Conservation (phyloP, 2,888 invertebrate species). For the Galerucella nymphaeae region DNA sequence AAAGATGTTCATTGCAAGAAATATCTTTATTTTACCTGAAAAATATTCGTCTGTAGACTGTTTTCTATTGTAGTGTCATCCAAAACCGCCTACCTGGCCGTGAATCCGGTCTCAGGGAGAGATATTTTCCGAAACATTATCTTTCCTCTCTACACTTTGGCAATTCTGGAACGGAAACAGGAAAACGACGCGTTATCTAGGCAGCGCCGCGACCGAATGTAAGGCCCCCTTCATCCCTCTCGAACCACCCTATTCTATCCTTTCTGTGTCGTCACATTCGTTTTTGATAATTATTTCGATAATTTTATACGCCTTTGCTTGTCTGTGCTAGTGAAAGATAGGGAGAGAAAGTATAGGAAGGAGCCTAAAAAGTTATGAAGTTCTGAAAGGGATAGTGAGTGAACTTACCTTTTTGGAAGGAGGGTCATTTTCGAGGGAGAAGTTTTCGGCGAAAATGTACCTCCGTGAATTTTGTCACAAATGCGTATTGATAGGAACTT, state of each 20-base stretch:
- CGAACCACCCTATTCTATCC: slow-evolving; percentile 6
- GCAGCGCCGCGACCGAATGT: slow-evolving; percentile 44
- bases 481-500: no score
- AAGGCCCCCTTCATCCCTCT: slow-evolving; percentile 12
- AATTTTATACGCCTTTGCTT: slow-evolving; percentile 42
- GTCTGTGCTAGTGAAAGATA: slow-evolving; percentile 18
- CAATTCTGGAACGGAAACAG: slow-evolving; percentile 59
- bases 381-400: slow-evolving; percentile 11
- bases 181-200: slow-evolving; percentile 56
- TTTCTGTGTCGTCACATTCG: slow-evolving; percentile 45
- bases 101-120: slow-evolving; percentile 55
- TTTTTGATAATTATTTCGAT: slow-evolving; percentile 48
- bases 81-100: slow-evolving; percentile 53
- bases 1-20: no score
- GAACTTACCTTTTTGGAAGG: slow-evolving; percentile 12
- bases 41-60: slow-evolving; percentile 10
- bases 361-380: slow-evolving; percentile 14
- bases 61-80: slow-evolving; percentile 6
- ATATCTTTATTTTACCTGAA: neutral
- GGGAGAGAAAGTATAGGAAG: slow-evolving; percentile 16
- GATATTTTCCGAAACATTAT: slow-evolving; percentile 60
- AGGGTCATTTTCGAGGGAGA: slow-evolving; percentile 2
- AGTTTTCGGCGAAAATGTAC: slow-evolving; percentile 8
- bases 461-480: neutral
- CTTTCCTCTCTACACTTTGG: slow-evolving; percentile 61